Evolutionary conservation across 2,888 invertebrate genomes (phyloP).

Genomic region (Saturnia pavonia): DNA sequence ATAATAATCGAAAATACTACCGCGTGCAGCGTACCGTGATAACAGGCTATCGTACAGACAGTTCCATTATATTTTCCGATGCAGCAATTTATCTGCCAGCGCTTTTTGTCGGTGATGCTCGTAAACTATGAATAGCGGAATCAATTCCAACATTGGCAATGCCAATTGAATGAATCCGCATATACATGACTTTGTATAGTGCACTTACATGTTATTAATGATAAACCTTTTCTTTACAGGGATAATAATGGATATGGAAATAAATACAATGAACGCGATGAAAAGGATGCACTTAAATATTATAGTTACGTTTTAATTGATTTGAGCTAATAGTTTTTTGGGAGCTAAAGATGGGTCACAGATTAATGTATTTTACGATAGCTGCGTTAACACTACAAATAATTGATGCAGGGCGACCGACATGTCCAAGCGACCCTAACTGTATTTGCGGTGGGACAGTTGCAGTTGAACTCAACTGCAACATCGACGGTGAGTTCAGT

Average conservation of each 20-base stretch:
- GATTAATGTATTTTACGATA: constrained; percentile 58
- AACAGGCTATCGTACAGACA: constrained; percentile 51
- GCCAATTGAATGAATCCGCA: constrained; percentile 41
- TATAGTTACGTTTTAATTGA: constrained; percentile 38
- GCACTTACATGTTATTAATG: constrained; percentile 30
- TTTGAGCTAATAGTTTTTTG: constrained; percentile 37
- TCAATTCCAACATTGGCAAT: constrained; percentile 48
- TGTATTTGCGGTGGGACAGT: constrained; percentile 75
- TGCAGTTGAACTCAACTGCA: constrained; percentile 74
- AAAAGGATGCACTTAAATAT: constrained; percentile 33
- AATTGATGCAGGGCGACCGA: constrained; percentile 63
- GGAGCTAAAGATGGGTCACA: constrained; percentile 54
- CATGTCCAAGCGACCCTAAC: constrained; percentile 75
- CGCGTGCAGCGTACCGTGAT: constrained; percentile 46
- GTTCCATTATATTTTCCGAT: constrained; percentile 58
- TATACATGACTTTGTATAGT: constrained; percentile 35
- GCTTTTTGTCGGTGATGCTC: constrained; percentile 58
- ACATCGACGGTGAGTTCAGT: constrained; percentile 75
- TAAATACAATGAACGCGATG: constrained; percentile 30
- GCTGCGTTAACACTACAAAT: constrained; percentile 63
- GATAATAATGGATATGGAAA: constrained; percentile 37
- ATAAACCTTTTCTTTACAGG: constrained; percentile 47
- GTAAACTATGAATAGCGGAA: constrained; percentile 61
- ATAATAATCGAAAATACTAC: constrained; percentile 45
- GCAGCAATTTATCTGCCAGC: constrained; percentile 57